These are phyloP conservation scores for Mesorhabditis spiculigera DNA, from an alignment of 2,888 invertebrate species.

Conservation along the genomic window DNA sequence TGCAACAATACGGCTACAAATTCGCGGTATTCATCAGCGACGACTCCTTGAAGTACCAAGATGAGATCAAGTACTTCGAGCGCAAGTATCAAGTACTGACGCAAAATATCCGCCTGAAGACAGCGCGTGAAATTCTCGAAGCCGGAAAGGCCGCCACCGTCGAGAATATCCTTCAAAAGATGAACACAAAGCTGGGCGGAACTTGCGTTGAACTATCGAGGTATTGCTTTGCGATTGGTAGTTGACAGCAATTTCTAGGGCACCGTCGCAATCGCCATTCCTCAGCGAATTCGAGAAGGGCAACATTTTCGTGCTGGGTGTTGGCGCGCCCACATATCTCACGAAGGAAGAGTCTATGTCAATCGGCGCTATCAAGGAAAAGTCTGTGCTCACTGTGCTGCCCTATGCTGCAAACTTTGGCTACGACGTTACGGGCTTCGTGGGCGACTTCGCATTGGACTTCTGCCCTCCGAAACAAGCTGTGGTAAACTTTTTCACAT, in stretches of 20 bases:
- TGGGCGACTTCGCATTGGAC: constrained; percentile 19
- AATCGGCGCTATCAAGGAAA: background rate
- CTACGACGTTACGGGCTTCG: constrained; percentile 19
- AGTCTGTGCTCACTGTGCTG: constrained; percentile 14
- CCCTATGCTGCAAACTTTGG: constrained; percentile 26
- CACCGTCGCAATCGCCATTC: no score
- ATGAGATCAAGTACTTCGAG: constrained; percentile 4
- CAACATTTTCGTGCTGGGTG: background rate
- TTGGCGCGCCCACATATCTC: background rate
- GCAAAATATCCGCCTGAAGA: constrained; percentile 7
- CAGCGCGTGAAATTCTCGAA: constrained; percentile 14
- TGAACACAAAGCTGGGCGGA: constrained; percentile 47
- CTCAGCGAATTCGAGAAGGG: background rate
- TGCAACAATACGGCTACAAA: no score
- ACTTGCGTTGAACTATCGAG: constrained; percentile 20
- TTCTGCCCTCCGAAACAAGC: no score
- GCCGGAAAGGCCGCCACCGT: constrained; percentile 27
- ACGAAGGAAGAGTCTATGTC: background rate
- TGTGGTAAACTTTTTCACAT: no score
- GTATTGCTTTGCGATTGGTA: background rate
- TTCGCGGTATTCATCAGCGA: no score
- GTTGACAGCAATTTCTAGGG: no score
- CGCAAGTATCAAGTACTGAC: background rate
- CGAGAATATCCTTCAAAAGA: constrained; percentile 45
- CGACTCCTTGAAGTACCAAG: background rate